A percentile compares a stretch with the other conserved stretches of the same genome.
These are phyloP conservation scores for Desmodus rotundus DNA, from an alignment of 2,113 vertebrate genomes.

Conservation along the genomic window DNA sequence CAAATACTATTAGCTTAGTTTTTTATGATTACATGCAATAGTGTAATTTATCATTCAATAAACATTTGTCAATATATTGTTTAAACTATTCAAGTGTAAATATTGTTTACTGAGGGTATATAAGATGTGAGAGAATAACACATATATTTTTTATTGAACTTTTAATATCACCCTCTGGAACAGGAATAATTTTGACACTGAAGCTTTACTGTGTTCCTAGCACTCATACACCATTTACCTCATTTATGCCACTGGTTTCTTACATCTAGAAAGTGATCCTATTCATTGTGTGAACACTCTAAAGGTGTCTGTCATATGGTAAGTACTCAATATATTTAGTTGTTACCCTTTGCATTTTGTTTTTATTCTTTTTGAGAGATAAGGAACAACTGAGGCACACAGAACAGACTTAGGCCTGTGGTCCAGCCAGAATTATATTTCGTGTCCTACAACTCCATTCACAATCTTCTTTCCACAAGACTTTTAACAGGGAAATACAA, in stretches of 20 bases:
- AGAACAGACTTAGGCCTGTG: too few relatives aligned
- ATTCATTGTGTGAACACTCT: background rate
- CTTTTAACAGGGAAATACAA: background rate
- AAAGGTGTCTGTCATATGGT: background rate
- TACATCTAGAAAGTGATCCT: background rate
- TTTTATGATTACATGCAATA: background rate
- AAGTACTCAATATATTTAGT: background rate
- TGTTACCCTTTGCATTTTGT: background rate
- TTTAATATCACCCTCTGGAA: background rate
- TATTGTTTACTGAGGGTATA: background rate
- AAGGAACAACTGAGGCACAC: background rate
- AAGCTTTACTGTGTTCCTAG: background rate
- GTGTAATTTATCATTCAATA: background rate
- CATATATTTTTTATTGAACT: background rate
- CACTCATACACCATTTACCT: background rate
- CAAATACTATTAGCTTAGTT: background rate
- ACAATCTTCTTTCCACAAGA: background rate
- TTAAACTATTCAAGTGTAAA: background rate
- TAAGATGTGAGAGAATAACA: background rate
- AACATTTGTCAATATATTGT: background rate
- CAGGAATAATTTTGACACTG: background rate
- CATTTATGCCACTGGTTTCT: background rate
- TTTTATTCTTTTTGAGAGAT: background rate
- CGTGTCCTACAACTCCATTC: background rate
- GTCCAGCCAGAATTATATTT: background rate